A percentile compares a stretch with the other conserved stretches of the same genome.
Conservation (phyloP, 2,888 invertebrate genomes). For the Phragmatobia fuliginosa region DNA sequence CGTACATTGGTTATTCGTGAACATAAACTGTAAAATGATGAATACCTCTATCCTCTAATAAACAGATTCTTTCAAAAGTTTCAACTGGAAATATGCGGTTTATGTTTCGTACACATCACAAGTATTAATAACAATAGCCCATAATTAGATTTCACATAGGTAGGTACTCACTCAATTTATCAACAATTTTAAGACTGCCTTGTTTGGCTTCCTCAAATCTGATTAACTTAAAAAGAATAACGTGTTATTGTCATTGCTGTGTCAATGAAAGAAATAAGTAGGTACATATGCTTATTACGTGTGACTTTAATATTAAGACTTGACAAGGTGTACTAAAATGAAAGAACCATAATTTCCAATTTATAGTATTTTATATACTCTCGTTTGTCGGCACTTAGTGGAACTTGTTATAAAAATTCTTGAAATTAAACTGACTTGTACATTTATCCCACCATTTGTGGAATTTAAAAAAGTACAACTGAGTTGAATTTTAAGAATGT, state of each 20-base stretch:
- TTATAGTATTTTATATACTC: too few relatives aligned
- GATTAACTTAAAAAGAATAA: background rate
- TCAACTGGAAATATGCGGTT: background rate
- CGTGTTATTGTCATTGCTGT: background rate
- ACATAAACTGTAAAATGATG: background rate
- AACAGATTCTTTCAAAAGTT: background rate
- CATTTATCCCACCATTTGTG: too few relatives aligned
- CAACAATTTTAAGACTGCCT: background rate
- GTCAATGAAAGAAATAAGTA: background rate
- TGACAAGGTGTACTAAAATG: background rate
- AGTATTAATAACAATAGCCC: background rate
- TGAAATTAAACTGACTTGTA: too few relatives aligned
- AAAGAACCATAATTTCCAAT: too few relatives aligned
- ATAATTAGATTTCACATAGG: background rate
- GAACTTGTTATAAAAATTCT: too few relatives aligned
- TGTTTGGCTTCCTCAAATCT: conserved; percentile 1
- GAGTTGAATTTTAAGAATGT: too few relatives aligned
- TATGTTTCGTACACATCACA: background rate
- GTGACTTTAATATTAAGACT: background rate
- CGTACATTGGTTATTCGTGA: background rate
- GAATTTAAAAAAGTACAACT: too few relatives aligned
- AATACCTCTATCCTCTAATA: background rate
- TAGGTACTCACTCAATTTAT: conserved; percentile 8
- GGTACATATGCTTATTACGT: background rate
- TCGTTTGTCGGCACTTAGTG: too few relatives aligned